Evolutionary conservation across 2,113 vertebrate species (phyloP).

Genomic region (Callaeas wilsoni): DNA sequence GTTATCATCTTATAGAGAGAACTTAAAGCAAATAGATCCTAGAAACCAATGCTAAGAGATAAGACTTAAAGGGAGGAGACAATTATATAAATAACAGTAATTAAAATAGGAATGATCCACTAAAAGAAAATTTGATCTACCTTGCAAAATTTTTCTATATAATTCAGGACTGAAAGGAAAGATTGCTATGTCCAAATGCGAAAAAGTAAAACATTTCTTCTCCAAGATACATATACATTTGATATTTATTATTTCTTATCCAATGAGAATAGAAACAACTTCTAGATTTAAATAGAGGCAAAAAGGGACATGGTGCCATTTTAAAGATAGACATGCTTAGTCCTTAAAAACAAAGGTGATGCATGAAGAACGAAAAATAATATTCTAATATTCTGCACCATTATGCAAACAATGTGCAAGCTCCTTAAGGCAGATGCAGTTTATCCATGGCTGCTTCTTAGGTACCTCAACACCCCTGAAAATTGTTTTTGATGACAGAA

Average conservation of each 20-base stretch:
- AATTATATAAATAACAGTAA: neutral
- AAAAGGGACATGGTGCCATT: neutral
- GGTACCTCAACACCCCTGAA: neutral
- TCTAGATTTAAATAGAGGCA: neutral
- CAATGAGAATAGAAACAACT: neutral
- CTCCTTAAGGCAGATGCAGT: neutral
- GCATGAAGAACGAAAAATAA: neutral
- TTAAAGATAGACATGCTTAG: neutral
- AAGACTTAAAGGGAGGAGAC: neutral
- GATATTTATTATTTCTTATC: neutral
- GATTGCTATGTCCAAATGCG: neutral
- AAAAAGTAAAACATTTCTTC: neutral
- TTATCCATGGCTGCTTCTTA: neutral
- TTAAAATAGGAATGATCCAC: neutral
- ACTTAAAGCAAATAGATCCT: neutral
- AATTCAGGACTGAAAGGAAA: neutral
- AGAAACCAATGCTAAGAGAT: neutral
- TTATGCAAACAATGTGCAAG: neutral
- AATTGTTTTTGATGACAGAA: neutral
- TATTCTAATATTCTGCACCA: neutral
- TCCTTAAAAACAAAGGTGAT: neutral
- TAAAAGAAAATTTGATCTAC: neutral
- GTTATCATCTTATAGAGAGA: neutral
- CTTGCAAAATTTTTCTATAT: neutral
- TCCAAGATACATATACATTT: neutral